These are phyloP conservation scores for silkworm (Bombyx mori) DNA, from an alignment of 1,140 invertebrate species.

Conservation along the genomic window ASM3026992v2 NC_085121.1:5649001-5649500, in stretches of 20 bases:
- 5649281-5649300: constrained; percentile 39
- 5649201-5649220: constrained; percentile 39
- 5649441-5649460: constrained; percentile 85
- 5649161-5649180: constrained; percentile 49
- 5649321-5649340: constrained; percentile 43
- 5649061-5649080: constrained; percentile 24
- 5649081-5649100: constrained; percentile 41
- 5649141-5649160: constrained; percentile 32
- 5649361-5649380: constrained; percentile 48
- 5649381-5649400: constrained; percentile 30
- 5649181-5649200: constrained; percentile 12
- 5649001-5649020: constrained; percentile 37
- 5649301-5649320: constrained; percentile 45
- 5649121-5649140: constrained; percentile 31
- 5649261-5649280: constrained; percentile 30
- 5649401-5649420: constrained; percentile 24
- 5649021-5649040: constrained; percentile 39
- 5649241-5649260: constrained; percentile 23
- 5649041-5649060: constrained; percentile 24
- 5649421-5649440: constrained; percentile 79
- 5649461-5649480: constrained; percentile 80
- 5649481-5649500: constrained; percentile 76
- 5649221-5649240: constrained; percentile 44
- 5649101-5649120: constrained; percentile 36
- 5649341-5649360: constrained; percentile 52